These are phyloP conservation scores for Trachemys scripta DNA, from an alignment of 2,113 vertebrate species.

Conservation along the genomic window DNA sequence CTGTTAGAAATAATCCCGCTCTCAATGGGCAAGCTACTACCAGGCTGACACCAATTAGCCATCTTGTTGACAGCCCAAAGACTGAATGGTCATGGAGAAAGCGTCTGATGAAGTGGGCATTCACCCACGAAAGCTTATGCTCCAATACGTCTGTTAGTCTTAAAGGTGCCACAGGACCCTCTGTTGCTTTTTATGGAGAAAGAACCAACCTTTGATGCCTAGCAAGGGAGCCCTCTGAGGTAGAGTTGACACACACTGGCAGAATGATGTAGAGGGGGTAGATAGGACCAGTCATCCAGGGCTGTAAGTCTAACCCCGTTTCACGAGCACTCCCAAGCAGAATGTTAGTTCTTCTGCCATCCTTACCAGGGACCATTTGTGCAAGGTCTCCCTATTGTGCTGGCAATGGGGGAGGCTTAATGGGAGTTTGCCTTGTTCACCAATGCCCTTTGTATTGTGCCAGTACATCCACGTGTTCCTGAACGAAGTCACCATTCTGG, in stretches of 20 bases:
- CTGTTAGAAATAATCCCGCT: background rate
- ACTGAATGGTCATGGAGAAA: background rate
- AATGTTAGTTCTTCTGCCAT: background rate
- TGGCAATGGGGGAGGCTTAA: background rate
- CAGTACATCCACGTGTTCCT: conserved; percentile 97
- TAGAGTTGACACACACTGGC: background rate
- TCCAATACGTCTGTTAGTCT: no score
- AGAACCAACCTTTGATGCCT: background rate
- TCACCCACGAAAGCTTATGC: no score
- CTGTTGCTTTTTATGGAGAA: background rate
- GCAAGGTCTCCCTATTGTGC: background rate
- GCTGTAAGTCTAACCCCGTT: background rate
- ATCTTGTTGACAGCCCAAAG: background rate
- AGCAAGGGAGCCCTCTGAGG: background rate
- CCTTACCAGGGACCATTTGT: background rate
- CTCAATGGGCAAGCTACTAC: background rate
- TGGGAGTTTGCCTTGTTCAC: background rate
- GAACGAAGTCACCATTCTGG: conserved; percentile 95
- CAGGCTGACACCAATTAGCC: background rate
- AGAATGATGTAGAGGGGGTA: background rate
- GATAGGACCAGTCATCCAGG: background rate
- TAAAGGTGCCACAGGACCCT: no score
- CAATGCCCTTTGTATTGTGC: background rate
- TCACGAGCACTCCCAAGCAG: background rate
- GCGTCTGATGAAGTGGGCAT: no score